A percentile compares a stretch with the other conserved stretches of the same genome.
phyloP scores from a whole-genome alignment of 1,140 invertebrate genomes.

The Dysdera silvatica region DNA sequence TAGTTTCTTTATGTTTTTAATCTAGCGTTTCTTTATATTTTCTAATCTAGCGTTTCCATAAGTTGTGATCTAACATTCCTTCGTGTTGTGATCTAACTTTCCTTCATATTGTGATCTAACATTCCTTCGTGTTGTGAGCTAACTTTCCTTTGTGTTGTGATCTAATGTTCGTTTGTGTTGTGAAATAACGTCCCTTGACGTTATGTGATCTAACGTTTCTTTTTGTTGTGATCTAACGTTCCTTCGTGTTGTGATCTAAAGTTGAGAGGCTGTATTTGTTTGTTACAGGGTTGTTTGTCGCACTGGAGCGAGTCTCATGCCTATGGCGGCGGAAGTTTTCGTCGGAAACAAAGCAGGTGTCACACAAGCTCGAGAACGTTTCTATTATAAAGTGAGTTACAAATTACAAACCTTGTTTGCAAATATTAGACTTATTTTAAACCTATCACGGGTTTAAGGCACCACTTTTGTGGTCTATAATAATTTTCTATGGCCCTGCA shows the following conservation, averaged over 20 bases:
- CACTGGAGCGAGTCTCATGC: slow-evolving; percentile 64
- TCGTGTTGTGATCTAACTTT: background rate
- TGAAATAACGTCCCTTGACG: background rate
- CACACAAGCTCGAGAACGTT: slow-evolving; percentile 77
- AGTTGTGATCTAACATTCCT: background rate
- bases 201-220: background rate
- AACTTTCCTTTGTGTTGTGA: background rate
- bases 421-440: too few relatives aligned
- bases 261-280: too few relatives aligned
- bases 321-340: slow-evolving; percentile 70
- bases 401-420: too few relatives aligned
- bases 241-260: background rate
- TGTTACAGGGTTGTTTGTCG: slow-evolving; percentile 66
- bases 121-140: background rate
- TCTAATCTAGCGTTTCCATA: background rate
- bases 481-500: too few relatives aligned
- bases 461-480: too few relatives aligned
- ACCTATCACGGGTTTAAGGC: too few relatives aligned
- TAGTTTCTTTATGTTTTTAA: too few relatives aligned
- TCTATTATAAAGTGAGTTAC: slow-evolving; percentile 68
- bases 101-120: background rate
- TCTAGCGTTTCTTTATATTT: too few relatives aligned
- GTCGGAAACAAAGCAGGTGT: slow-evolving; percentile 82
- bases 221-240: background rate
- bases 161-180: background rate